These are phyloP conservation scores for Charanyca ferruginea DNA, from an alignment of 2,888 invertebrate genomes.

Conservation along the genomic window DNA sequence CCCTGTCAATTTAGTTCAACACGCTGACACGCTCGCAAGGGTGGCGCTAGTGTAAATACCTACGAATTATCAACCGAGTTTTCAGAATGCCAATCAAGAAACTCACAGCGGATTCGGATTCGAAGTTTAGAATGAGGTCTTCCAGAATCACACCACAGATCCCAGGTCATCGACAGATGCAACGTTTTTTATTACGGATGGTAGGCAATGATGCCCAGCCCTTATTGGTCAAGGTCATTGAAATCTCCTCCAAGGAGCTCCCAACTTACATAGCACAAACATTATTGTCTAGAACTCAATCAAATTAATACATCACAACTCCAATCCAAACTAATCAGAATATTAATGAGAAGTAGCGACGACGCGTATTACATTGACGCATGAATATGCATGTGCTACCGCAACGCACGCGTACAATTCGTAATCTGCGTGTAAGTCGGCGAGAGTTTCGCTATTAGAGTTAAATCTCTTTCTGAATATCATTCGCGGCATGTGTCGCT, in stretches of 20 bases:
- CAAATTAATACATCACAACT: slow-evolving; percentile 53
- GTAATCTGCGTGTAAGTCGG: slow-evolving; percentile 70
- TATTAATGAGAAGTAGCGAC: slow-evolving; percentile 71
- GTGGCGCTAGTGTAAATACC: too few species aligned
- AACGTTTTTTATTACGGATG: neutral
- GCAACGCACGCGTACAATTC: slow-evolving; percentile 59
- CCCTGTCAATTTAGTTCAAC: too few species aligned
- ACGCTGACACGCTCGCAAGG: too few species aligned
- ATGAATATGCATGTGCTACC: slow-evolving; percentile 74
- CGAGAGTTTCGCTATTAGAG: slow-evolving; percentile 64
- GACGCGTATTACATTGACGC: slow-evolving; percentile 70
- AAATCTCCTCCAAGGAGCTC: neutral
- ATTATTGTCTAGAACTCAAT: slow-evolving; percentile 49
- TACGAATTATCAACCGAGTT: too few species aligned
- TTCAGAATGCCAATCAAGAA: too few species aligned
- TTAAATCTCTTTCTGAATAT: slow-evolving; percentile 74
- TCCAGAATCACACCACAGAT: too few species aligned
- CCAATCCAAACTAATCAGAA: slow-evolving; percentile 71
- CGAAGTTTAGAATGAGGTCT: too few species aligned
- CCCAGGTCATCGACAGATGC: neutral
- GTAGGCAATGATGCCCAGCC: neutral
- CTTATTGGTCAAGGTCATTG: neutral
- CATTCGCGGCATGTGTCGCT: slow-evolving; percentile 74
- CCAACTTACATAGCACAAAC: neutral
- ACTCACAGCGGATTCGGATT: too few species aligned